Conservation (phyloP, 2,797 vertebrate genomes). For the Lutjanus campechanus region DNA sequence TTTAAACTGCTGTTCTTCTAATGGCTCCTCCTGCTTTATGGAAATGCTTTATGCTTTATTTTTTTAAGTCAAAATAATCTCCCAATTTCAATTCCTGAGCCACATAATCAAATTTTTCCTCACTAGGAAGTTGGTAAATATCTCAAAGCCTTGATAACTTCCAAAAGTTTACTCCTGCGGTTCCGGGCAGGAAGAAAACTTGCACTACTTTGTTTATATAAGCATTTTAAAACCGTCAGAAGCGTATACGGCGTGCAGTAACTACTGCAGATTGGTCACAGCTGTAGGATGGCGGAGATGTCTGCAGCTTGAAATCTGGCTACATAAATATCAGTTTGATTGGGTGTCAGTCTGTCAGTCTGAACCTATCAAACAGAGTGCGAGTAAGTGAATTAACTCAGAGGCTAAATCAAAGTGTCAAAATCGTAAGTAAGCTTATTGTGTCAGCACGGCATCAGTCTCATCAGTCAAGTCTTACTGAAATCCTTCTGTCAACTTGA, state of each 20-base stretch:
- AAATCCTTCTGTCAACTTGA: constrained; percentile 4
- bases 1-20: no score
- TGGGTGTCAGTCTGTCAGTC: background rate
- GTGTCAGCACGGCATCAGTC: background rate
- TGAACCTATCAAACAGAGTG: background rate
- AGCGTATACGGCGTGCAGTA: background rate
- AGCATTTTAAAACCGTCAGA: constrained; percentile 2
- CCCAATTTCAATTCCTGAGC: background rate
- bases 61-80: constrained; percentile 1
- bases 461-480: background rate
- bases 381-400: background rate
- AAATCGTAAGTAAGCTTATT: background rate
- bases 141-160: background rate
- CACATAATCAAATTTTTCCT: background rate
- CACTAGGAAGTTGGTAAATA: background rate
- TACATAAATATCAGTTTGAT: background rate
- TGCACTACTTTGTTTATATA: background rate
- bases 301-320: background rate
- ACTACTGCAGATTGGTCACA: background rate
- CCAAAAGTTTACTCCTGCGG: background rate
- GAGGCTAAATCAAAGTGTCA: background rate
- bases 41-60: no score
- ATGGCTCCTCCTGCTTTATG: no score
- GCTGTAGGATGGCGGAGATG: background rate
- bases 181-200: background rate